Base-by-base conservation (phyloP, 2,113 vertebrate genomes). In the Psittacula cyanocephala region DNA sequence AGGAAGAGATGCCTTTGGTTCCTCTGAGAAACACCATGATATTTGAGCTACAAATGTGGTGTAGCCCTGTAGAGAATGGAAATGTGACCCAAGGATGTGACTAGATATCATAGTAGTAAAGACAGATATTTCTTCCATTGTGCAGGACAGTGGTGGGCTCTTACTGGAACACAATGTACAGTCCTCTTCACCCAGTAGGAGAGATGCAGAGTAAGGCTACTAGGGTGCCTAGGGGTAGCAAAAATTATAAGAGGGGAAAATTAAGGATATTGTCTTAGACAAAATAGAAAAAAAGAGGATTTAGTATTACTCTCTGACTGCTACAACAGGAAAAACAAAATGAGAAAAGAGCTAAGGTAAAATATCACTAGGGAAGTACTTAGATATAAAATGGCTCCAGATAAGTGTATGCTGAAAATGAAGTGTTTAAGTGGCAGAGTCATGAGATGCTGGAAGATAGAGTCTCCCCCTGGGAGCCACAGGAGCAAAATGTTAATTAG, bases 401-500 rank as follows among this genome's bases (percentile, higher is more conserved):
- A 90, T 41, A 76, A 93, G 65, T 1, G 1, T 23, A 44, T 23
- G 8, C 50, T 86, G 72, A 71, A 93, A 95, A 83, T 49, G 19
- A 91, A 81, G 41, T 31, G n/a, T 89, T 78, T 81, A 71, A 95
- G 60, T 75, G 86, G 50, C 77, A 72, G 76, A 92, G 62, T 71
- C 86, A 68, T 0, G 19, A 95, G 69, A 86, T 75, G 33, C 50
- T 81, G 76, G 50, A 83, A 93, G 64, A 91, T 35, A 64, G 59
- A 72, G 12, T 81, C 25, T 94, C 77, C 91, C 88, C 71, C 20
- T 44, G 94, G 91, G 91, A 96, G 29, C 68, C 50, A 89, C 0
- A 0, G 39, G 91, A 81, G 69, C 77, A 95, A 92, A 75, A 90
- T 92, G 94, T 91, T 97, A 97, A 97, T 97, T 96, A 92, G 95